Percentiles rank a stretch among this genome's conserved stretches.
These are phyloP conservation scores for Micromussa lordhowensis DNA, from an alignment of 92 coral and sea anemone genomes.

Conservation along the genomic window DNA sequence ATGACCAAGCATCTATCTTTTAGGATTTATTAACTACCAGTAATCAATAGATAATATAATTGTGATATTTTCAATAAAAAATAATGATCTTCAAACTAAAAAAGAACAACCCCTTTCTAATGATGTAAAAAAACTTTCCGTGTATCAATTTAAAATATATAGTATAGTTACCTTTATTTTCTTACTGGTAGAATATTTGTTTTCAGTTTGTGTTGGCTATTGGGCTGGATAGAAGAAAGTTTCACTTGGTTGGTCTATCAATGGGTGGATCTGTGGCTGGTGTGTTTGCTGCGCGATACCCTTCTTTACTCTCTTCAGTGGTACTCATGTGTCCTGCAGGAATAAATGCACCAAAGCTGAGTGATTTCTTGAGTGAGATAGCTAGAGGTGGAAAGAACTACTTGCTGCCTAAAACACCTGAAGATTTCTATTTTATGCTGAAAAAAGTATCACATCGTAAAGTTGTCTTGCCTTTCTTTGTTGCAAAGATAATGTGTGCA, in stretches of 20 bases:
- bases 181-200: constrained; percentile 1
- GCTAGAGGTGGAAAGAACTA: constrained; percentile 73
- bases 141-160: neutral
- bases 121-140: too few species aligned
- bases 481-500: constrained; percentile 72
- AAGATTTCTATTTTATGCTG: constrained; percentile 84
- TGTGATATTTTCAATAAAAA: too few species aligned
- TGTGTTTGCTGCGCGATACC: constrained; percentile 82
- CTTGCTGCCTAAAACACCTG: constrained; percentile 81
- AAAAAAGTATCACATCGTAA: constrained; percentile 72
- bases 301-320: constrained; percentile 70
- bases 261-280: constrained; percentile 98
- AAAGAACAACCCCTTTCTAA: too few species aligned
- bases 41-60: too few species aligned
- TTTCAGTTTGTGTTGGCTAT: constrained; percentile 87
- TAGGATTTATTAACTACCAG: too few species aligned
- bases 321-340: constrained; percentile 94
- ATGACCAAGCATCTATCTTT: too few species aligned
- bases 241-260: constrained; percentile 85
- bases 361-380: constrained; percentile 76
- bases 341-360: constrained; percentile 80
- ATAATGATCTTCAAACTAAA: too few species aligned
- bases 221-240: constrained; percentile 77
- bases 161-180: neutral
- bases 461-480: constrained; percentile 72